Conservation (phyloP, 2,888 invertebrate genomes). For the Baccha elongata region DNA sequence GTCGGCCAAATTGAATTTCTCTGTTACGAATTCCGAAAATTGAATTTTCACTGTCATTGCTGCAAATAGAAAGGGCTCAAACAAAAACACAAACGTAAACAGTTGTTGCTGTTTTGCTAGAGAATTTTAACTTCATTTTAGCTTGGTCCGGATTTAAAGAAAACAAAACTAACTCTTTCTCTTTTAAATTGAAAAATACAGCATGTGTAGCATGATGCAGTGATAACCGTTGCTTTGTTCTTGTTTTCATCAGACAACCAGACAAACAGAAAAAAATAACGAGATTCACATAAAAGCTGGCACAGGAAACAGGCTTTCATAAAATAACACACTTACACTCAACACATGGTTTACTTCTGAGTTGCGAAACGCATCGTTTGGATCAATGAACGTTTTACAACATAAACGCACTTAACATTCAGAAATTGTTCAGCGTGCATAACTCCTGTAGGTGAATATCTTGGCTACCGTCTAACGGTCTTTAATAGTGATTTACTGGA, state of each 20-base stretch:
- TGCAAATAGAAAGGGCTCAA: neutral
- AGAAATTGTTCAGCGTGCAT: slow-evolving; percentile 2
- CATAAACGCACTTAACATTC: neutral
- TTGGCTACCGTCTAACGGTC: no score
- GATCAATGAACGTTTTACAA: slow-evolving; percentile 11
- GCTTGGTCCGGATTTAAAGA: neutral
- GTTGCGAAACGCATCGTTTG: neutral
- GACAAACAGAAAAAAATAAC: neutral
- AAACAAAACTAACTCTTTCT: neutral
- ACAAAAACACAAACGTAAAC: neutral
- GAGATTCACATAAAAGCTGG: neutral
- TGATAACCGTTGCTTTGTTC: neutral
- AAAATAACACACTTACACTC: neutral
- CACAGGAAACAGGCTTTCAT: slow-evolving; percentile 23
- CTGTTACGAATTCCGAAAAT: slow-evolving; percentile 43
- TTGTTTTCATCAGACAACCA: neutral
- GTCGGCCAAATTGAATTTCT: slow-evolving; percentile 51
- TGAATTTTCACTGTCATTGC: slow-evolving; percentile 57
- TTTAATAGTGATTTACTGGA: neutral
- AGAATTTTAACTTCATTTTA: slow-evolving; percentile 9
- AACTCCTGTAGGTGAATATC: neutral
- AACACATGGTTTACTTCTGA: neutral
- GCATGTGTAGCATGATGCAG: neutral
- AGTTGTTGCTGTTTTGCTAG: no score
- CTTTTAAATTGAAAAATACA: neutral